A percentile compares a stretch with the other conserved stretches of the same genome.
Conservation (phyloP, 2,113 vertebrate species). For the Myotis davidii region DNA sequence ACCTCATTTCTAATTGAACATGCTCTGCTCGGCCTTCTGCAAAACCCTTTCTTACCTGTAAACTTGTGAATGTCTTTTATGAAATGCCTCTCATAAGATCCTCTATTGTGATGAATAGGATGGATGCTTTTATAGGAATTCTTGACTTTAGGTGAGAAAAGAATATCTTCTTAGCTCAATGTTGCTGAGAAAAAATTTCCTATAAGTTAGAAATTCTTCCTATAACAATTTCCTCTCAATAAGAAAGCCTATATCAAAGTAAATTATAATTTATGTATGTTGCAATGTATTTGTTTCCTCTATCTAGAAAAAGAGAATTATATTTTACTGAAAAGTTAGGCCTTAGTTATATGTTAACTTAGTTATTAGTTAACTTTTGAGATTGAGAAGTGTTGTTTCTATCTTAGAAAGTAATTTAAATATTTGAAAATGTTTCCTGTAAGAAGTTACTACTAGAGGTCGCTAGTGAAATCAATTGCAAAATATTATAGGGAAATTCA, state of each 20-base stretch:
- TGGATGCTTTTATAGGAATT: neutral
- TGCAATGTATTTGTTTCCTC: neutral
- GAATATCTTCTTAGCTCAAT: neutral
- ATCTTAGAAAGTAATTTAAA: slow-evolving; percentile 16
- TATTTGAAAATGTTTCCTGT: neutral
- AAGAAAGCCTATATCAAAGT: neutral
- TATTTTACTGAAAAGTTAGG: neutral
- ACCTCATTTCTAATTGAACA: neutral
- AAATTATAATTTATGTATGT: neutral
- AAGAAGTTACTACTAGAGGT: neutral
- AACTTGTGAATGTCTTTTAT: neutral
- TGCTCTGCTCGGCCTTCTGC: neutral
- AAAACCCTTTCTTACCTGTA: neutral
- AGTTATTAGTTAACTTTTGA: neutral
- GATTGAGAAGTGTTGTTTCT: neutral
- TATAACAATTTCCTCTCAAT: neutral
- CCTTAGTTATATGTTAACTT: neutral
- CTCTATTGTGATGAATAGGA: neutral
- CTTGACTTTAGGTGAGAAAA: slow-evolving; percentile 21
- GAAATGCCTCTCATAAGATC: neutral
- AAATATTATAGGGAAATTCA: neutral
- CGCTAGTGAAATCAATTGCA: neutral
- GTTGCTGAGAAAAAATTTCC: neutral
- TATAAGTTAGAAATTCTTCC: neutral
- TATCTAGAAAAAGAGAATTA: neutral